phyloP scores from a whole-genome alignment of 1,140 invertebrate genomes.

The Trinorchestia longiramus region DNA sequence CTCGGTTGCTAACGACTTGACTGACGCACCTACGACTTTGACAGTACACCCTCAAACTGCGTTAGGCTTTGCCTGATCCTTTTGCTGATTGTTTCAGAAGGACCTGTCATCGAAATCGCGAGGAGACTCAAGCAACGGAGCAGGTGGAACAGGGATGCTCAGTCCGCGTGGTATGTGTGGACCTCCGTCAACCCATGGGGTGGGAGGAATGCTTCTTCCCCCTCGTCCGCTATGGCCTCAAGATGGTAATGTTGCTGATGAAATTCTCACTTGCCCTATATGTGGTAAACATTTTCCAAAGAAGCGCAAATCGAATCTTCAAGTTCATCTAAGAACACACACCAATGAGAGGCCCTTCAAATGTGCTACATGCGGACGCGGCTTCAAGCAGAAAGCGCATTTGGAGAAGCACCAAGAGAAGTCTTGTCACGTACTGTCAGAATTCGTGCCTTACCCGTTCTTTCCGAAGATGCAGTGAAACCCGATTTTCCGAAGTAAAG shows the following conservation, averaged over 20 bases:
- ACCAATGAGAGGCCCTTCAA: conserved; percentile 77
- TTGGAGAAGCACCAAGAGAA: conserved; percentile 67
- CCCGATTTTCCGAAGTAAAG: not conserved
- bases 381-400: conserved; percentile 67
- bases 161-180: conserved; percentile 61
- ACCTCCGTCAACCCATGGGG: conserved; percentile 56
- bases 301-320: conserved; percentile 84
- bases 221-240: conserved; percentile 64
- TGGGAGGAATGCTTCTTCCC: conserved; percentile 62
- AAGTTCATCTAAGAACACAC: conserved; percentile 97
- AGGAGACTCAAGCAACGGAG: conserved; percentile 55
- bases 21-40: conserved; percentile 48
- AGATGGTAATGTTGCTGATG: conserved; percentile 64
- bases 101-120: conserved; percentile 66
- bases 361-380: conserved; percentile 66
- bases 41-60: conserved; percentile 42
- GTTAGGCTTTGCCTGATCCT: conserved; percentile 64
- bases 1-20: conserved; percentile 45
- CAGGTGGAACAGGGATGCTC: conserved; percentile 58
- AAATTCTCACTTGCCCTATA: conserved; percentile 65
- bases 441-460: conserved; percentile 67
- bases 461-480: conserved; percentile 63
- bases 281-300: conserved; percentile 66
- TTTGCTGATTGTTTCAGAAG: conserved; percentile 67
- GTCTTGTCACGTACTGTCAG: conserved; percentile 66